Conservation (phyloP, 2,113 vertebrate species). For the Felis catus region DNA sequence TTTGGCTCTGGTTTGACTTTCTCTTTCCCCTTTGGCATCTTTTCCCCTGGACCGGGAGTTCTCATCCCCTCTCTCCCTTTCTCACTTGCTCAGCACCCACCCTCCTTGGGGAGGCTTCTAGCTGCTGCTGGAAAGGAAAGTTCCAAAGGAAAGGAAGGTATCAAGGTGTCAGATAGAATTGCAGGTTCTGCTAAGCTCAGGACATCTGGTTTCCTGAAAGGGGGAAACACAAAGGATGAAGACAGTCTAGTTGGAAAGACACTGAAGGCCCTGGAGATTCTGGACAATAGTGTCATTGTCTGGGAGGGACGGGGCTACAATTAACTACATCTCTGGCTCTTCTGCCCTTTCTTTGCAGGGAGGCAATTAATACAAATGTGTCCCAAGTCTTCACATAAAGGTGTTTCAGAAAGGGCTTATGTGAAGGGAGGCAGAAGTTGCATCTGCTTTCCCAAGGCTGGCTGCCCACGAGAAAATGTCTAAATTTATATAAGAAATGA, state of each 20-base stretch:
- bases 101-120: neutral
- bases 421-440: neutral
- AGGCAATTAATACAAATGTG: neutral
- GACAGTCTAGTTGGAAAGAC: neutral
- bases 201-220: neutral
- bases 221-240: neutral
- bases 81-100: neutral
- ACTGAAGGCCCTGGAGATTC: neutral
- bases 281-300: neutral
- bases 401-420: neutral
- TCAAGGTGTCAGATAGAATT: neutral
- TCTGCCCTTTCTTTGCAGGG: constrained; percentile 45
- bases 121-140: neutral
- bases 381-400: neutral
- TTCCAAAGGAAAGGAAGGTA: neutral
- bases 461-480: neutral
- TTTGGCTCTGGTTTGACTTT: neutral
- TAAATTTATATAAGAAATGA: neutral
- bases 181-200: neutral
- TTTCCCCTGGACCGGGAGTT: neutral
- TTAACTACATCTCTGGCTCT: constrained; percentile 59
- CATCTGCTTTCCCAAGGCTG: neutral
- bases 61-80: neutral
- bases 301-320: neutral
- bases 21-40: neutral